Percentiles rank a stretch among this genome's conserved stretches.
Conservation (phyloP, 2,888 invertebrate genomes). For the Camptogramma bilineatum region DNA sequence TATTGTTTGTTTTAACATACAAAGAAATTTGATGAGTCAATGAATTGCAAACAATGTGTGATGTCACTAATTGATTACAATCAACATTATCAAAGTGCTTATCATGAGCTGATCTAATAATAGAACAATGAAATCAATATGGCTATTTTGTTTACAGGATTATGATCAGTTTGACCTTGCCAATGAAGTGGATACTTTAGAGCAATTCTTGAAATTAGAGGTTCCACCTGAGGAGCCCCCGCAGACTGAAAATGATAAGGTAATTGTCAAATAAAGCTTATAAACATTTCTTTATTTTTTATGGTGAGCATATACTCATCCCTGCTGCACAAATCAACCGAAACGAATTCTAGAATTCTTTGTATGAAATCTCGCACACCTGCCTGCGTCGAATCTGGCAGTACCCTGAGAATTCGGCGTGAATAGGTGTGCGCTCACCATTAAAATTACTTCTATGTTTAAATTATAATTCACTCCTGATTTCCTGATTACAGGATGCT, state of each 20-base stretch:
- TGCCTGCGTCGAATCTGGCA: no score
- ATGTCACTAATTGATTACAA: slow-evolving; percentile 28
- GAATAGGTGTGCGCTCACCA: no score
- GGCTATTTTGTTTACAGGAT: slow-evolving; percentile 86
- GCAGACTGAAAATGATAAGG: slow-evolving; percentile 61
- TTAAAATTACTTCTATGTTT: background rate
- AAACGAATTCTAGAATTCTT: no score
- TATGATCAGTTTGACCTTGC: slow-evolving; percentile 97
- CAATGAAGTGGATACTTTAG: slow-evolving; percentile 95
- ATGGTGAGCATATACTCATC: no score
- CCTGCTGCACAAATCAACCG: no score
- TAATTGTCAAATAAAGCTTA: background rate
- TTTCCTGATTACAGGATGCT: slow-evolving; percentile 43
- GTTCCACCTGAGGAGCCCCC: slow-evolving; percentile 78
- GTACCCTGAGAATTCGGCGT: no score
- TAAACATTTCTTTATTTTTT: background rate
- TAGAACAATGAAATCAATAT: slow-evolving; percentile 23
- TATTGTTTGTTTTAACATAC: slow-evolving; percentile 39
- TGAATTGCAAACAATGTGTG: slow-evolving; percentile 26
- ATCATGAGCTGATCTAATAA: slow-evolving; percentile 19
- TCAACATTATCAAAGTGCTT: slow-evolving; percentile 23
- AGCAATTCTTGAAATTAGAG: slow-evolving; percentile 93
- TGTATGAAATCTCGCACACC: no score
- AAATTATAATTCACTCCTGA: background rate
- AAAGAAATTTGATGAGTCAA: slow-evolving; percentile 44